Percentiles rank a stretch among this genome's conserved stretches.
Conservation (phyloP, 2,888 invertebrate genomes). For the Thereva unica region DNA sequence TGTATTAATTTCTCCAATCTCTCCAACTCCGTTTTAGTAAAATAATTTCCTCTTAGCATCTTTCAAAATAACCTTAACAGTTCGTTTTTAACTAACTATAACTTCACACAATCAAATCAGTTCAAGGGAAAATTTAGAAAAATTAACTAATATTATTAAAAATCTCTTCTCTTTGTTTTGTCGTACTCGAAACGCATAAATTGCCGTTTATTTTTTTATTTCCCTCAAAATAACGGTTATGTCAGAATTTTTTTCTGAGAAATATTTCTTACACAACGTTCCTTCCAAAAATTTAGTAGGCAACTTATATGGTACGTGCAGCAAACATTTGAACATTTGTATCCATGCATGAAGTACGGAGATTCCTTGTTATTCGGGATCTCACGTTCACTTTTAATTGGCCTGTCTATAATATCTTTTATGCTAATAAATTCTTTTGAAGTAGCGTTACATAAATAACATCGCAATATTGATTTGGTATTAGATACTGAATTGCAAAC, state of each 20-base stretch:
- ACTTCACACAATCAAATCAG: conserved; percentile 16
- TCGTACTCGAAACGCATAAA: too few relatives aligned
- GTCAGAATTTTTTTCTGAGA: too few relatives aligned
- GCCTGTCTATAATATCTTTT: not conserved
- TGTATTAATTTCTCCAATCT: conserved; percentile 1
- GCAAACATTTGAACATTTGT: too few relatives aligned
- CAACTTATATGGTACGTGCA: too few relatives aligned
- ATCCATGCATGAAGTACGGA: too few relatives aligned
- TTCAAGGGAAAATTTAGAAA: not conserved
- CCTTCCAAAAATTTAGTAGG: too few relatives aligned
- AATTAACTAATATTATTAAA: not conserved
- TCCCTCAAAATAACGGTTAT: too few relatives aligned
- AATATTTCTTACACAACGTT: too few relatives aligned
- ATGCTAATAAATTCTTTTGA: not conserved
- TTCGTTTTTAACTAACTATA: conserved; percentile 1
- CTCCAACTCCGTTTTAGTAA: conserved; percentile 8
- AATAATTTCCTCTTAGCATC: not conserved
- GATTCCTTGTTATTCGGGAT: too few relatives aligned
- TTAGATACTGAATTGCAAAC: not conserved
- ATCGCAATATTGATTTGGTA: not conserved
- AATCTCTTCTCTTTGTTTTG: conserved; percentile 3
- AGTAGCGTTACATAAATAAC: not conserved
- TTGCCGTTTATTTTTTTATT: too few relatives aligned
- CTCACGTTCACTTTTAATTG: too few relatives aligned
- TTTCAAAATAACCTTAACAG: conserved; percentile 1